Percentiles rank a stretch among this genome's conserved stretches.
phyloP scores from a whole-genome alignment of 2,888 invertebrate species.

The Magallana nippona region DNA sequence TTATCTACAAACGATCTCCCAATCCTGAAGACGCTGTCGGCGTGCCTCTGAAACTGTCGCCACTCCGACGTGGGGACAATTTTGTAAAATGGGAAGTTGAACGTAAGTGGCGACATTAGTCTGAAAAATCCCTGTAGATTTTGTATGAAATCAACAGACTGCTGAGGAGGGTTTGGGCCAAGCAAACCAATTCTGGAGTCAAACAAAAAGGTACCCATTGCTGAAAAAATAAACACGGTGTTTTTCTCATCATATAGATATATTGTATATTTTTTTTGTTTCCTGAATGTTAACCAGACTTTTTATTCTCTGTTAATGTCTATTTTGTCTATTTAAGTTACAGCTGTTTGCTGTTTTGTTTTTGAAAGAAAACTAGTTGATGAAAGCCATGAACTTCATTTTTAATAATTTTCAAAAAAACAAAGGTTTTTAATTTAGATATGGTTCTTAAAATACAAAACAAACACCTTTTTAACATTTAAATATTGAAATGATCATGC shows the following conservation, averaged over 20 bases:
- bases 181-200: constrained; percentile 78
- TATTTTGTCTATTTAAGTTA: no score
- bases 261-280: no score
- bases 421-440: no score
- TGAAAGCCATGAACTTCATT: no score
- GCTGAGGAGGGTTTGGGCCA: constrained; percentile 63
- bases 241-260: not conserved
- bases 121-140: constrained; percentile 77
- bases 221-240: constrained; percentile 59
- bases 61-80: constrained; percentile 74
- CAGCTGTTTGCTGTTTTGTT: no score
- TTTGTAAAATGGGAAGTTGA: constrained; percentile 77
- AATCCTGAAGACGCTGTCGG: constrained; percentile 72
- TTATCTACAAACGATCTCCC: constrained; percentile 75
- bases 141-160: constrained; percentile 75
- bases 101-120: constrained; percentile 78
- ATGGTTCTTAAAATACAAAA: no score
- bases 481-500: no score
- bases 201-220: constrained; percentile 78
- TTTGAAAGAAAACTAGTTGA: no score
- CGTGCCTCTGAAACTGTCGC: constrained; percentile 72
- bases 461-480: no score
- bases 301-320: no score
- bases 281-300: no score
- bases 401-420: no score